phyloP scores from a whole-genome alignment of 2,888 invertebrate species.

The Molanna angustata region DNA sequence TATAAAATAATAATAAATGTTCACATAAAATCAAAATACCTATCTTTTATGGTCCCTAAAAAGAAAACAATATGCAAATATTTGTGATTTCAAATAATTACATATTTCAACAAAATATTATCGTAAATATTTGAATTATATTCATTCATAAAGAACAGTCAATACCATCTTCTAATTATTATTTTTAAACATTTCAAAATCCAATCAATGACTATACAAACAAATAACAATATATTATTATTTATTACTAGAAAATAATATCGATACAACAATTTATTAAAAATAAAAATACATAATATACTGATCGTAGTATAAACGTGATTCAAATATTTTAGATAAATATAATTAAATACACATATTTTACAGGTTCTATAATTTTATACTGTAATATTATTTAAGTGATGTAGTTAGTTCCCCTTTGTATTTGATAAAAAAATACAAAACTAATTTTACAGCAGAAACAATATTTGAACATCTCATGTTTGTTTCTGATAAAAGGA shows the following conservation, averaged over 20 bases:
- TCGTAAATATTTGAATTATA: not conserved
- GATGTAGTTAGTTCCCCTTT: too few species aligned
- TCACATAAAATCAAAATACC: not conserved
- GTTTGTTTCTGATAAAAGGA: too few species aligned
- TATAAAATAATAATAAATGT: not conserved
- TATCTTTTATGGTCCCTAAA: not conserved
- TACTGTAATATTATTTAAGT: too few species aligned
- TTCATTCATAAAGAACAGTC: not conserved
- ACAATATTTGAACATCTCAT: too few species aligned
- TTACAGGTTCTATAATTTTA: too few species aligned
- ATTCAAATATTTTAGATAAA: not conserved
- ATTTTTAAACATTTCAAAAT: not conserved
- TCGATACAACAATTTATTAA: slow-evolving; percentile 13
- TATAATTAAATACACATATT: not conserved
- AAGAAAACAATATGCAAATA: not conserved
- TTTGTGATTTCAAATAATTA: not conserved
- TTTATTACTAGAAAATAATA: slow-evolving; percentile 13
- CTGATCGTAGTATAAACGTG: not conserved
- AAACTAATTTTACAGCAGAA: too few species aligned
- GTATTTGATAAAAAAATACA: too few species aligned
- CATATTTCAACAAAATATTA: not conserved
- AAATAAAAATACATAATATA: slow-evolving; percentile 5
- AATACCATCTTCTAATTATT: not conserved
- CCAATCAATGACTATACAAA: slow-evolving; percentile 11
- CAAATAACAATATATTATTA: slow-evolving; percentile 16